Base-by-base conservation (phyloP, 2,888 invertebrate species). In the Eristalis intricaria region DNA sequence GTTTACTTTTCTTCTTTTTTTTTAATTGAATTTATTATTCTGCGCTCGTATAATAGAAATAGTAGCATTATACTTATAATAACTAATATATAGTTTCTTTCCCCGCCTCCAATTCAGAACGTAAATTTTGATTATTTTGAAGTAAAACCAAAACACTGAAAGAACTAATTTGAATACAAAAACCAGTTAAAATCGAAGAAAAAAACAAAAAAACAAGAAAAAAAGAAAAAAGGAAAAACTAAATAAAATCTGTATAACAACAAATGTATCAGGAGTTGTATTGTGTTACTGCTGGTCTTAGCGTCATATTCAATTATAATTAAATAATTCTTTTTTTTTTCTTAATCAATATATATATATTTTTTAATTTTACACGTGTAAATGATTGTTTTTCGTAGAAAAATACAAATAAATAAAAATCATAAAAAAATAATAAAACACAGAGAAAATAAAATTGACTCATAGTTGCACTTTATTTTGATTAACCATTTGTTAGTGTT, bases 351-450 rank as follows among this genome's bases (percentile, higher is more conserved):
- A 68, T 70, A 32, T 75, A 66, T 83, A 29, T 84, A 63, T 66
- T 79, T 87, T 71, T 79, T 79, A 78, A 84, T 87, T 87, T 87
- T 84, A 79, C 87, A 80, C 84, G 75, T 84, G 87, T 87, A 87
- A 84, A 86, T 86, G 86, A 79, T 86, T 86, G 83, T 86, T 86
- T 86, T 86, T 83, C 83, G 78, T 86, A 86, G 86, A 86, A 86
- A 78, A 86, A 86, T 83, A 86, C 82, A 64, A 78, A 86, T 86
- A 83, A 86, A 86, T 86, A 86, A 86, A 86, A 82, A 65, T 70
- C 61, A 70, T 75, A 86, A 86, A 83, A 86, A 83, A 83, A 83
- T 77, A 69, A 83, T 70, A 78, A 82, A 86, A 79, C 78, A 78
- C 83, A 71, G 63, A 78, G 68, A 82, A 73, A 85, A 76, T 58